phyloP scores from a whole-genome alignment of 2,888 invertebrate genomes.

The Serripes groenlandicus region DNA sequence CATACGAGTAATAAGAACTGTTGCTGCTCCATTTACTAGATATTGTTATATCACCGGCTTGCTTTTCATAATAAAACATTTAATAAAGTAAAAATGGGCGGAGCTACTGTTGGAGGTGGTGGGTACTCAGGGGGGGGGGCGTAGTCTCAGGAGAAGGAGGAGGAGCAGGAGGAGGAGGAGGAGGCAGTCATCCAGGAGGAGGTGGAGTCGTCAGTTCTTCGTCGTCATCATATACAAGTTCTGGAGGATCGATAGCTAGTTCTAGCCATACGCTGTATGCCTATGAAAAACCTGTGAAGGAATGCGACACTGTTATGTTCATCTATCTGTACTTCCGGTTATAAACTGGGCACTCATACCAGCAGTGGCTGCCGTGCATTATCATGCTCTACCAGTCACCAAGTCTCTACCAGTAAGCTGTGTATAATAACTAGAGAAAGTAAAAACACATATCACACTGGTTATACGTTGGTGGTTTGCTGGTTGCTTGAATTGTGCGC shows the following conservation, averaged over 20 bases:
- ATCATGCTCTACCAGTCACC: constrained; percentile 61
- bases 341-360: constrained; percentile 44
- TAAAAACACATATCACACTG: too few species aligned
- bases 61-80: too few species aligned
- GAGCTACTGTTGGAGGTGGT: constrained; percentile 25
- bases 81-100: too few species aligned
- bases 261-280: background rate
- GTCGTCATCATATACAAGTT: background rate
- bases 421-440: too few species aligned
- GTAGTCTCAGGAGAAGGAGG: too few species aligned
- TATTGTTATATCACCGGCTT: too few species aligned
- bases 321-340: constrained; percentile 59
- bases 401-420: constrained; percentile 57
- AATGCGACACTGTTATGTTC: constrained; percentile 57
- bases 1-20: too few species aligned
- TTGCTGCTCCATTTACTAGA: too few species aligned
- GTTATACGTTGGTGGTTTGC: too few species aligned
- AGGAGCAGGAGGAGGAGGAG: constrained; percentile 21
- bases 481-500: too few species aligned
- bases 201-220: constrained; percentile 19
- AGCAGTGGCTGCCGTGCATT: constrained; percentile 61
- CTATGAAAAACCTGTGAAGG: constrained; percentile 42
- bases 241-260: background rate
- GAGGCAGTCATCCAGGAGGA: constrained; percentile 12
- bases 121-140: constrained; percentile 2